Conservation (phyloP, 1,140 invertebrate species). For the Physella acuta region DNA sequence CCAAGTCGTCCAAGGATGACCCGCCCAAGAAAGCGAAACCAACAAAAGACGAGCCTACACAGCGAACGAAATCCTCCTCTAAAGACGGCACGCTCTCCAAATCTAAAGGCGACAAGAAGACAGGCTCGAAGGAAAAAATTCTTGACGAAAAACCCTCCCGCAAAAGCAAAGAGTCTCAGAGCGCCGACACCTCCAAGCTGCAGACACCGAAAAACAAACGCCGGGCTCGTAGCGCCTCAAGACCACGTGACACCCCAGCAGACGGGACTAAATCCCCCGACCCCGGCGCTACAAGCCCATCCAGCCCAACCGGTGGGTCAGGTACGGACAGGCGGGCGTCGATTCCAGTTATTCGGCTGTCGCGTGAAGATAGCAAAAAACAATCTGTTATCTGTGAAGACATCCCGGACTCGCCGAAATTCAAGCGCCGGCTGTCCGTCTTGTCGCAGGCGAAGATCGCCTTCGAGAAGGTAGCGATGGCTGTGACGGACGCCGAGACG, state of each 20-base stretch:
- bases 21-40: not conserved
- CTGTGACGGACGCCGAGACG: constrained; percentile 4
- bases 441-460: constrained; percentile 14
- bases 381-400: not conserved
- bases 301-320: not conserved
- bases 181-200: not conserved
- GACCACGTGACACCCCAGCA: not conserved
- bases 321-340: not conserved
- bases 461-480: constrained; percentile 24
- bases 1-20: not conserved
- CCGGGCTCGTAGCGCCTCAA: constrained; percentile 10
- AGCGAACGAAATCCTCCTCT: not conserved
- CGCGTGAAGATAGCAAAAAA: constrained; percentile 13
- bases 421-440: not conserved
- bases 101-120: not conserved
- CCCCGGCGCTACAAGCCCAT: not conserved
- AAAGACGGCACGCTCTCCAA: not conserved
- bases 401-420: not conserved
- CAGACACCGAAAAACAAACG: constrained; percentile 17
- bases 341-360: not conserved
- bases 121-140: not conserved
- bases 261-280: not conserved
- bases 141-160: not conserved
- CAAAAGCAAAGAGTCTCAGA: not conserved
- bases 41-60: not conserved